Evolutionary conservation across 2,797 vertebrate genomes (phyloP).

Genomic region (Aldrovandia affinis): DNA sequence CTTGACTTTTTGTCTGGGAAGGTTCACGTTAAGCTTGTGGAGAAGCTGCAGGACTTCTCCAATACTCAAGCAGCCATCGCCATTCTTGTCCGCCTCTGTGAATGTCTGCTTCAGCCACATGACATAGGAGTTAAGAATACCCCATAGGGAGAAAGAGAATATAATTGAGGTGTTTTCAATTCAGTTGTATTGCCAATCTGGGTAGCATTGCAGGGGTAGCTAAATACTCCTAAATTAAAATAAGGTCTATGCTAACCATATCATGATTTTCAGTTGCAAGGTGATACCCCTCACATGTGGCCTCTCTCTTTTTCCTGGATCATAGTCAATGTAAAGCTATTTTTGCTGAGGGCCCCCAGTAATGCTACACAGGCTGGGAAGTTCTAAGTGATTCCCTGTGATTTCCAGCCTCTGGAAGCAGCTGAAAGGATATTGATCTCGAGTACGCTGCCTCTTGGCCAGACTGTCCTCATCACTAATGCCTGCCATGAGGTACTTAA

Average conservation of each 20-base stretch:
- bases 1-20: constrained; percentile 94
- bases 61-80: constrained; percentile 92
- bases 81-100: constrained; percentile 94
- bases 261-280: background rate
- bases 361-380: background rate
- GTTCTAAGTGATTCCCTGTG: background rate
- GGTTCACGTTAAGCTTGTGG: constrained; percentile 97
- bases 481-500: constrained; percentile 95
- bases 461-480: constrained; percentile 97
- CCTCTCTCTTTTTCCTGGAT: background rate
- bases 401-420: background rate
- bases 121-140: constrained; percentile 30
- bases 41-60: constrained; percentile 94
- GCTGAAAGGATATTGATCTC: constrained; percentile 95
- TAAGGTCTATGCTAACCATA: background rate
- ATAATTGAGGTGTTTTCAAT: no score
- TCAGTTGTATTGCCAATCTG: no score
- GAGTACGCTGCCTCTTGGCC: constrained; percentile 93
- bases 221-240: background rate
- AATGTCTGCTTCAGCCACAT: constrained; percentile 99
- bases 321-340: background rate
- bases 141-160: background rate
- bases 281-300: background rate
- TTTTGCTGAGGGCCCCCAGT: background rate
- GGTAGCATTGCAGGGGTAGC: background rate